Evolutionary conservation across 2,888 invertebrate species (phyloP), one percentile per base, ranked within the genome.

Genomic region (Platycnemis pennipes): DNA sequence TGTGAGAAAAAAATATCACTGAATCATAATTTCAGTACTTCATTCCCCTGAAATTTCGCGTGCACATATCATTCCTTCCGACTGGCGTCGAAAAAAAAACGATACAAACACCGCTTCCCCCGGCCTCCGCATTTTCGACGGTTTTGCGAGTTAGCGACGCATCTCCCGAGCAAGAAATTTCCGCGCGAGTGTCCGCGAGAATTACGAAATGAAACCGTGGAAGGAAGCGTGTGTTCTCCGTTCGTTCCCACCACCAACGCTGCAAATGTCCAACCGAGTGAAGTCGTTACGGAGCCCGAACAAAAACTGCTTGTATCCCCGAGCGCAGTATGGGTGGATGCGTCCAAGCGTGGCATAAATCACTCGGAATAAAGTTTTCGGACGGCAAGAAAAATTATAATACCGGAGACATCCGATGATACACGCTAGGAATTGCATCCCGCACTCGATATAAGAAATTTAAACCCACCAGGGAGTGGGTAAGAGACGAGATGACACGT

Each of bases 21-120:
- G 77, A 37, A 37, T 77, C 77, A 77, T 77, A 77, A 77, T 37
- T 77, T 77, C 37, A 31, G 31, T 77, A 31, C 69, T 69, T 37
- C 77, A 37, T 37, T 77, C 77, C 37, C 31, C 37, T n/a, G 37
- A 77, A 77, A 77, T 37, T 77, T 37, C 77, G 8, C 31, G 77
- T 77, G 31, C 37, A 77, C 77, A 77, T 77, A 77, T 77, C 77
- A 77, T 77, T 37, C 77, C 77, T 77, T 37, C 77, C 77, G 37
- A 37, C 77, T 13, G 77, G 77, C 37, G 37, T 77, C 11, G 37
- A 77, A 77, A 77, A 77, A 37, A 63, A 37, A 77, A 16, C 5
- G 5, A 63, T 63, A 19, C 8, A 2, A 0, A 22, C 63, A 26
- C 37, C 37, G 26, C 31, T 37, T 77, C 37, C 77, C n/a, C 63